Base-by-base conservation (phyloP, 2,113 vertebrate species). In the Peromyscus californicus region DNA sequence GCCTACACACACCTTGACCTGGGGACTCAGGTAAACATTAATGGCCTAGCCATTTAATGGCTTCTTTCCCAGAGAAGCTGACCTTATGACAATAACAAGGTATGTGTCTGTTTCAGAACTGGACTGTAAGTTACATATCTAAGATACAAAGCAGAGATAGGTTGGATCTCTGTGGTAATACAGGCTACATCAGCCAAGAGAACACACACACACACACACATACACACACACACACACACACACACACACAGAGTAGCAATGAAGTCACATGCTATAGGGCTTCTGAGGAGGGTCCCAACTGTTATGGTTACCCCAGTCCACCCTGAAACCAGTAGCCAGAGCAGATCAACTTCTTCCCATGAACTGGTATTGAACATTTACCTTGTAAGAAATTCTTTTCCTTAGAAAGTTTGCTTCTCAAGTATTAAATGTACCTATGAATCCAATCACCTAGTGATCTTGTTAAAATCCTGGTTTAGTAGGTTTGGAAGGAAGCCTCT, bases 41-140 rank as follows among this genome's bases (percentile, higher is more conserved):
- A 84, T 4, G 13, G 57, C 15, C 8, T 5, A 39, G 39, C 24
- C 91, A 48, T 2, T 1, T 10, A 74, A 48, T 48, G 42, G 65
- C 59, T 91, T 85, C 89, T 45, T 90, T 93, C 78, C 63, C 69
- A 48, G 84, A 93, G 63, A 69, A 96, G 74, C 39, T 9, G 1
- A 93, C 67, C 59, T 85, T 26, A 63, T 26, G 29, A 51, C 84
- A 48, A 42, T 16, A 39, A 26, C 12, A 13, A 63, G 78, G n/a
- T 33, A 75, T 10, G 51, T 42, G 19, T 36, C 82, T 54, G 63
- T 65, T 90, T 89, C 45, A 69, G 72, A 94, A 42, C 93, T 92
- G 57, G 42, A 70, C 91, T 7, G 3, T n/a, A 91, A 89, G 51
- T 89, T 91, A 90, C 42, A 59, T 3, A 67, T n/a, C 85, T 82